A percentile compares a stretch with the other conserved stretches of the same genome.
phyloP scores from a whole-genome alignment of 2,888 invertebrate genomes.

The Neocrepidodera transversa region DNA sequence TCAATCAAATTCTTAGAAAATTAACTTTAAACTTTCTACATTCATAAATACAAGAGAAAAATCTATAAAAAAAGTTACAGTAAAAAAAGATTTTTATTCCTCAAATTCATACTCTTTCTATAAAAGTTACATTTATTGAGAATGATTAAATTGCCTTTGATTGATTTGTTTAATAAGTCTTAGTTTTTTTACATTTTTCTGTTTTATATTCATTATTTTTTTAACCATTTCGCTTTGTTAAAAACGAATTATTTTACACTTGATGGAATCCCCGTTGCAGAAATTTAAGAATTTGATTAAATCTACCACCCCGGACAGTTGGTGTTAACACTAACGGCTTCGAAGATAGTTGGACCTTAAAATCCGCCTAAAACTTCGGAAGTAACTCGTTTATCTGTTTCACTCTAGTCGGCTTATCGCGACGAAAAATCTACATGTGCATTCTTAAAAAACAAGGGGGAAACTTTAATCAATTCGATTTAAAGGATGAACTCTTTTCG shows the following conservation, averaged over 20 bases:
- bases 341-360: constrained; percentile 28
- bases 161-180: too few relatives aligned
- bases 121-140: too few relatives aligned
- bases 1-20: too few relatives aligned
- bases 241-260: constrained; percentile 9
- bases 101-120: too few relatives aligned
- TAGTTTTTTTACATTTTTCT: too few relatives aligned
- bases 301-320: background rate
- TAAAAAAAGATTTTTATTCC: too few relatives aligned
- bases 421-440: constrained; percentile 20
- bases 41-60: too few relatives aligned
- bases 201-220: too few relatives aligned
- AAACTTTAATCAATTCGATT: constrained; percentile 20
- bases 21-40: too few relatives aligned
- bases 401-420: constrained; percentile 15
- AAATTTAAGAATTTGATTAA: constrained; percentile 23
- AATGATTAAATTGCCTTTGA: too few relatives aligned
- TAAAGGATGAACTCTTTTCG: constrained; percentile 12
- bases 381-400: constrained; percentile 18
- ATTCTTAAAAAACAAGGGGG: constrained; percentile 9
- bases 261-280: background rate
- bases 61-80: too few relatives aligned
- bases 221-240: too few relatives aligned
- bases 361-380: constrained; percentile 25
- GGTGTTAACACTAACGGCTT: constrained; percentile 23